Evolutionary conservation across 64 coral and sea anemone species (phyloP).

Genomic region (Stichodactyla helianthus): DNA sequence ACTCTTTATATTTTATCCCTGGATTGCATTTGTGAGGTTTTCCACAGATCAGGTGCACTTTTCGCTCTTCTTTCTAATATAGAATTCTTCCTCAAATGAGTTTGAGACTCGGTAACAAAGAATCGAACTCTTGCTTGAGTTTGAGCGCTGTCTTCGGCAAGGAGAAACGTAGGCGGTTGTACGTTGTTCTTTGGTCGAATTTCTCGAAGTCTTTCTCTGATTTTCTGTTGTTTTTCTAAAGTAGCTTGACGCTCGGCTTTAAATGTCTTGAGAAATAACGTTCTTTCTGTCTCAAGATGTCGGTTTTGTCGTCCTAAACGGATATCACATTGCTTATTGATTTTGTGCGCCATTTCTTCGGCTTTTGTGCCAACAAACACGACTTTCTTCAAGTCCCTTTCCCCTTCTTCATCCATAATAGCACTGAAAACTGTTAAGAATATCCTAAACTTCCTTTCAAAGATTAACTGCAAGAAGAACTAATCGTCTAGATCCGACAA

Average conservation of each 20-base stretch:
- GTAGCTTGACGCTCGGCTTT: conserved; percentile 13
- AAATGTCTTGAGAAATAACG: conserved; percentile 49
- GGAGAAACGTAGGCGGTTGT: background rate
- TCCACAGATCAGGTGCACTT: conserved; percentile 3
- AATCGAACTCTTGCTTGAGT: conserved; percentile 6
- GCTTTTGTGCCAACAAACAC: conserved; percentile 28
- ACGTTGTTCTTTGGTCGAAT: background rate
- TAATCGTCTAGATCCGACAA: background rate
- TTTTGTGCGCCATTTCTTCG: conserved; percentile 40
- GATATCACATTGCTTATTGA: conserved; percentile 45
- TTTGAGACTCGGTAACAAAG: background rate
- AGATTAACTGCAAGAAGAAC: conserved; percentile 3
- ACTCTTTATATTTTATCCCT: background rate
- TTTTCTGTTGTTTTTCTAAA: conserved; percentile 33
- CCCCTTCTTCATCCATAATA: conserved; percentile 1
- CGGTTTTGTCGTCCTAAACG: conserved; percentile 26
- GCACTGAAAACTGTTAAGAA: background rate
- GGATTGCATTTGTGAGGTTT: background rate
- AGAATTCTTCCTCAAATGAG: background rate
- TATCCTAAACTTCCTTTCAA: background rate
- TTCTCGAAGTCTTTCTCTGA: conserved; percentile 36
- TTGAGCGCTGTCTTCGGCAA: background rate
- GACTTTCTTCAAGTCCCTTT: background rate
- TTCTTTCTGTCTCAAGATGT: conserved; percentile 30
- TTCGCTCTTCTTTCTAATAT: background rate